Evolutionary conservation across 2,113 vertebrate genomes (phyloP), one percentile per base, ranked within the genome.

Genomic region (Nesoenas mayeri): DNA sequence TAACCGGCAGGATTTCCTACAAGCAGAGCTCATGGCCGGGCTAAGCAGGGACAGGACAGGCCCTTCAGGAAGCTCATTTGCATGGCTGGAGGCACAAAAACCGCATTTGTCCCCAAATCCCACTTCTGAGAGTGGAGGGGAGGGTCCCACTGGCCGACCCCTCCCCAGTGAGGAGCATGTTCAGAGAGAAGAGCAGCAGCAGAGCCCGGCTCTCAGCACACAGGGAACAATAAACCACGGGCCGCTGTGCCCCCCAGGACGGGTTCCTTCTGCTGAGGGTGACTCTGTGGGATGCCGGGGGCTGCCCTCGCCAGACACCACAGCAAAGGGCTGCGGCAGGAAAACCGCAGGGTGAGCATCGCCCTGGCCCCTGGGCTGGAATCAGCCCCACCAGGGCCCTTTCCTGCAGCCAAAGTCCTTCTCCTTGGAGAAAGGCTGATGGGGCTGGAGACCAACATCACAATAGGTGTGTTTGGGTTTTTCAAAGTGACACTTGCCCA

Each of bases 11-110:
- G 40, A 3, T n/a, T 20, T 13, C 58, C 42, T 9, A 12, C 14
- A 5, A 9, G 38, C 5, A 4, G 18, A 17, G n/a, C 15, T 48
- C 20, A 1, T 0, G 0, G 36, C 19, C 1, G 7, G 18, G 56
- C 11, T 25, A 31, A 34, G 54, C 25, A 7, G n/a, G 6, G 66
- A 20, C 36, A 6, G 7, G 34, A 12, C 3, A 22, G 11, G 22
- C 7, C 67, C 9, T 5, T 19, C 20, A 1, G 16, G 13, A 64
- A 36, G 17, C 32, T 18, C 2, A 2, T 58, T 58, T 12, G 18
- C 14, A 0, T 15, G 38, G 48, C 4, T 21, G 25, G 34, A 28
- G 67, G 51, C 75, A 34, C 16, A 34, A 67, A 51, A 67, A 3
- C 32, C 21, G 32, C 5, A 0, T 10, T 32, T 19, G 9, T 16